phyloP scores from a whole-genome alignment of 2,888 invertebrate species.

The Leptinotarsa haldemani region DNA sequence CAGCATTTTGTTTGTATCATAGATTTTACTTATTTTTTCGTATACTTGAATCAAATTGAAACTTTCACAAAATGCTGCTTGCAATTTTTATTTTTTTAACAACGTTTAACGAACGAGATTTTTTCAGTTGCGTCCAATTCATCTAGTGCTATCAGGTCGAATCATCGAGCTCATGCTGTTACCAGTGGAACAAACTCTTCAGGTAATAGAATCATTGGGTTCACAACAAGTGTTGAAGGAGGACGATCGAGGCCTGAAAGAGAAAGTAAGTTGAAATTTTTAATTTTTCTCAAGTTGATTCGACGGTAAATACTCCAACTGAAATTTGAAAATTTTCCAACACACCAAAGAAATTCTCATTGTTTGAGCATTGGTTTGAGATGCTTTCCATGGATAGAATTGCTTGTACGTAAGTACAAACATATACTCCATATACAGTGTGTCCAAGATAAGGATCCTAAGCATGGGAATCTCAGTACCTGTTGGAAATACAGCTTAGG shows the following conservation, averaged over 20 bases:
- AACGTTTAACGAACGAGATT: background rate
- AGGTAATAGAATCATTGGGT: conserved; percentile 65
- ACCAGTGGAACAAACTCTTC: conserved; percentile 55
- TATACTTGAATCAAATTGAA: background rate
- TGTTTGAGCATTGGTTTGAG: too few relatives aligned
- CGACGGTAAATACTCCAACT: background rate
- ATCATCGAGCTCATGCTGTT: conserved; percentile 56
- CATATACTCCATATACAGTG: too few relatives aligned
- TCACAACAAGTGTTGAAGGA: conserved; percentile 63
- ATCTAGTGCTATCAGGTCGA: conserved; percentile 49
- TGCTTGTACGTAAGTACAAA: too few relatives aligned
- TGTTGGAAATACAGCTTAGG: too few relatives aligned
- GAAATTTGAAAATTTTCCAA: too few relatives aligned
- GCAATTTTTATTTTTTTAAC: too few relatives aligned
- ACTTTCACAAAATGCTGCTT: background rate
- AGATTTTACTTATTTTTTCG: conserved; percentile 6
- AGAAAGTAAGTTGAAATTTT: conserved; percentile 62
- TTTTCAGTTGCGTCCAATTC: conserved; percentile 45
- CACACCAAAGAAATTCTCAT: too few relatives aligned
- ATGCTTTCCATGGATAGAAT: too few relatives aligned
- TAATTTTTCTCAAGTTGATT: background rate
- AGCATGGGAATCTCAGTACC: too few relatives aligned
- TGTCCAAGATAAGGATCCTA: too few relatives aligned
- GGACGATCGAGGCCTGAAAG: conserved; percentile 63
- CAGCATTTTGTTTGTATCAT: background rate